Evolutionary conservation across 2,888 invertebrate species (phyloP).

Genomic region (Nomada ruficornis): DNA sequence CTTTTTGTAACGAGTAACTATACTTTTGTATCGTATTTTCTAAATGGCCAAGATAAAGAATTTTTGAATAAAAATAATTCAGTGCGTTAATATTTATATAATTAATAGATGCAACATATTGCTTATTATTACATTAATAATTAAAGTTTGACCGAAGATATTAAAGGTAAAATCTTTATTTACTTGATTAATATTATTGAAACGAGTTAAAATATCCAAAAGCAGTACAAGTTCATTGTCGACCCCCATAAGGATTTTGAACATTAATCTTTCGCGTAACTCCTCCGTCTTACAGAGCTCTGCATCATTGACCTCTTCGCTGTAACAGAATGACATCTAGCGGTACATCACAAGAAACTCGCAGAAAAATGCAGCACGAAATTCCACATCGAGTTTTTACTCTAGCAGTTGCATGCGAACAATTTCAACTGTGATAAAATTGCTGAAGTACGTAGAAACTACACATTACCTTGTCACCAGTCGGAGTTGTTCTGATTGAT

Average conservation of each 20-base stretch:
- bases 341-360: slow-evolving; percentile 10
- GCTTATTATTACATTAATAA: background rate
- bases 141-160: background rate
- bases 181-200: slow-evolving; percentile 76
- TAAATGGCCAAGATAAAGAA: background rate
- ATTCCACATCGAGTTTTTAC: slow-evolving; percentile 3
- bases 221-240: slow-evolving; percentile 73
- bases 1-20: background rate
- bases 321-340: slow-evolving; percentile 64
- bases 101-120: background rate
- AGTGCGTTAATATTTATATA: background rate
- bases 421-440: background rate
- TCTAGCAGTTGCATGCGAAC: slow-evolving; percentile 9
- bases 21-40: background rate
- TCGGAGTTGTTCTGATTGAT: slow-evolving; percentile 76
- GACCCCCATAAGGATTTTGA: slow-evolving; percentile 76
- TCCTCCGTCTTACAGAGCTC: slow-evolving; percentile 69
- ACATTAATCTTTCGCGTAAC: slow-evolving; percentile 73
- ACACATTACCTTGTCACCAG: slow-evolving; percentile 66
- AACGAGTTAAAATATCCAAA: slow-evolving; percentile 53
- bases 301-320: slow-evolving; percentile 71
- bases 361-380: background rate
- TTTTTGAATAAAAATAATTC: background rate
- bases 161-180: background rate
- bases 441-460: slow-evolving; percentile 19